Percentiles rank a stretch among this genome's conserved stretches.
These are phyloP conservation scores for Aphidius ervi DNA, from an alignment of 1,140 invertebrate species.

Conservation along the genomic window DNA sequence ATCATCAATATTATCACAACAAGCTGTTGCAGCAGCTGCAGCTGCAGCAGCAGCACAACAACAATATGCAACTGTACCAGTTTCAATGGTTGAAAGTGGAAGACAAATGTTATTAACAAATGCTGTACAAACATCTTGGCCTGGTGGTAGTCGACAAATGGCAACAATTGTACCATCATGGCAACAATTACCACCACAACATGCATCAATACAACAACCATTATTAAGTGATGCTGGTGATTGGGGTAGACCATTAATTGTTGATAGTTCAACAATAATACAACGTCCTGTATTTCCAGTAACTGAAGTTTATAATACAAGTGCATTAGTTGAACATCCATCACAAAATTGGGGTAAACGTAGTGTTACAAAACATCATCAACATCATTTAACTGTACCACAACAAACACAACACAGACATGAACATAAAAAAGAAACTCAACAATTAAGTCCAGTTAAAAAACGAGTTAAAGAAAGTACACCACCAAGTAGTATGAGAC, in stretches of 20 bases:
- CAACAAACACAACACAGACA: constrained; percentile 50
- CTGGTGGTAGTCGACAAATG: constrained; percentile 70
- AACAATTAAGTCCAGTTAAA: constrained; percentile 93
- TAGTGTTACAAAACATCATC: constrained; percentile 56
- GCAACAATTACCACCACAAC: constrained; percentile 73
- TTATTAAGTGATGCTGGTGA: constrained; percentile 65
- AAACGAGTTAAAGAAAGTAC: constrained; percentile 97
- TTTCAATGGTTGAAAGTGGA: constrained; percentile 81
- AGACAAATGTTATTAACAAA: constrained; percentile 69
- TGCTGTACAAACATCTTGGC: constrained; percentile 79
- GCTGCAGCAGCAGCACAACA: constrained; percentile 62
- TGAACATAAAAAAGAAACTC: constrained; percentile 78
- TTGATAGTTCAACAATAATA: constrained; percentile 71
- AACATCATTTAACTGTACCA: constrained; percentile 54
- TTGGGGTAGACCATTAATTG: constrained; percentile 75
- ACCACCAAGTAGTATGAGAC: constrained; percentile 62
- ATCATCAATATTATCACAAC: constrained; percentile 65
- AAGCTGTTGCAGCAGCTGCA: constrained; percentile 52
- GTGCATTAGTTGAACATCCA: constrained; percentile 58
- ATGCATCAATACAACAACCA: constrained; percentile 69
- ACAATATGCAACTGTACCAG: constrained; percentile 78
- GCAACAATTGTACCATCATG: constrained; percentile 84
- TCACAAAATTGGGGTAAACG: constrained; percentile 52
- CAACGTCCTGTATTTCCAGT: constrained; percentile 67
- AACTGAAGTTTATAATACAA: constrained; percentile 57